Evolutionary conservation across 2,888 invertebrate species (phyloP).

Genomic region (Harpalus rubripes): DNA sequence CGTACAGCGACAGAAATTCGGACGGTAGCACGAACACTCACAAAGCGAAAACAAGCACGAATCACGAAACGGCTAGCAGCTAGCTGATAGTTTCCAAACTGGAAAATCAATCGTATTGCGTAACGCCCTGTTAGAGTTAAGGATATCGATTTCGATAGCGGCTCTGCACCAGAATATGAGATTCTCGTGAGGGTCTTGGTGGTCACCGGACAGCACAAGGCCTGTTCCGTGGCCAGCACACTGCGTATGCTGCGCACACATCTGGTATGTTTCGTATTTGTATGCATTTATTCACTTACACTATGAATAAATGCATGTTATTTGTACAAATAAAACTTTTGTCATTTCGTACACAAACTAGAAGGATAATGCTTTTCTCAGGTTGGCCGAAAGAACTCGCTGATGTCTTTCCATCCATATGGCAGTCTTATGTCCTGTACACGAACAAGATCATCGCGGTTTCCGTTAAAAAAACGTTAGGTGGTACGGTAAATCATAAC

Average conservation of each 20-base stretch:
- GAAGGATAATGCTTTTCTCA: constrained; percentile 59
- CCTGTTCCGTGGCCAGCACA: constrained; percentile 56
- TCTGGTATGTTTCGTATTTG: constrained; percentile 42
- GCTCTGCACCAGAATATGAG: constrained; percentile 66
- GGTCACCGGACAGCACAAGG: constrained; percentile 55
- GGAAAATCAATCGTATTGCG: constrained; percentile 20
- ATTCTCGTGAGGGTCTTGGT: constrained; percentile 55
- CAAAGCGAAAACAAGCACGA: constrained; percentile 17
- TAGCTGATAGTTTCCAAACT: constrained; percentile 15
- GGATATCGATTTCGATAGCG: constrained; percentile 54
- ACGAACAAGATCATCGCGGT: constrained; percentile 47
- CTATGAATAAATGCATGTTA: constrained; percentile 27
- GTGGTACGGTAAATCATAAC: constrained; percentile 22
- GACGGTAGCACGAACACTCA: constrained; percentile 56
- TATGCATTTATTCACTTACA: constrained; percentile 43
- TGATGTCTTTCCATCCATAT: constrained; percentile 26
- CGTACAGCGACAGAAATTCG: constrained; percentile 29
- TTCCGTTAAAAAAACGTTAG: constrained; percentile 37
- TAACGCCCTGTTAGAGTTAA: constrained; percentile 60
- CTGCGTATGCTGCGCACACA: constrained; percentile 41
- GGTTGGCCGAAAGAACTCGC: constrained; percentile 45
- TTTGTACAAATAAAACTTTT: constrained; percentile 18
- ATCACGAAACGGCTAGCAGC: constrained; percentile 10
- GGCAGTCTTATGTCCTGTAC: constrained; percentile 37
- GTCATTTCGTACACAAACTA: constrained; percentile 47